Percentiles rank a stretch among this genome's conserved stretches.
Conservation (phyloP, 2,113 vertebrate species). For the Vicugna pacos region DNA sequence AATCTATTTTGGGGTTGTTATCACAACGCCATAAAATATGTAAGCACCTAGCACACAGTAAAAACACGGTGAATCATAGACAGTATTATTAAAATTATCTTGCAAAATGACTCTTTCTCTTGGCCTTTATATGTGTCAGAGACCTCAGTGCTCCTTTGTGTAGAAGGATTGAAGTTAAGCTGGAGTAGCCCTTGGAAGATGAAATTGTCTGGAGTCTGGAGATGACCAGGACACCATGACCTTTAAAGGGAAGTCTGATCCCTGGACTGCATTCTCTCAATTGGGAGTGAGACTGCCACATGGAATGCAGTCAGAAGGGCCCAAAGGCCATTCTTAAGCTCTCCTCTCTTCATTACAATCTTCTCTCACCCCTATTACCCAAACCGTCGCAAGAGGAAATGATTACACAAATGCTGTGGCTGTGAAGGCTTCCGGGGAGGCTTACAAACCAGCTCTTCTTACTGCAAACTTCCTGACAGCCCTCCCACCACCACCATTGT, state of each 20-base stretch:
- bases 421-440: background rate
- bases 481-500: background rate
- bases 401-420: background rate
- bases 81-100: background rate
- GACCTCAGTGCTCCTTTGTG: background rate
- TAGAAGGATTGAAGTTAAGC: background rate
- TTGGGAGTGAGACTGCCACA: background rate
- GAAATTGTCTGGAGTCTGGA: background rate
- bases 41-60: background rate
- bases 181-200: background rate
- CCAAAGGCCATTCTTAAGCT: background rate
- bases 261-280: background rate
- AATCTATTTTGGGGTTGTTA: background rate
- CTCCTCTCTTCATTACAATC: background rate
- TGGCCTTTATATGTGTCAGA: background rate
- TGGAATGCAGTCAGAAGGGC: background rate
- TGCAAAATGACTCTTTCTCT: conserved; percentile 5
- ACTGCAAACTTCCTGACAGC: conserved; percentile 28
- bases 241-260: background rate
- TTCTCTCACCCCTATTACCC: background rate
- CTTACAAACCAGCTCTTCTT: background rate
- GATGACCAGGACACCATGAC: background rate
- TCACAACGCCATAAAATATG: background rate
- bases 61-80: background rate
- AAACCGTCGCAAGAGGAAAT: background rate